Evolutionary conservation across 2,888 invertebrate genomes (phyloP).

Genomic region (Tetramorium bicarinatum): DNA sequence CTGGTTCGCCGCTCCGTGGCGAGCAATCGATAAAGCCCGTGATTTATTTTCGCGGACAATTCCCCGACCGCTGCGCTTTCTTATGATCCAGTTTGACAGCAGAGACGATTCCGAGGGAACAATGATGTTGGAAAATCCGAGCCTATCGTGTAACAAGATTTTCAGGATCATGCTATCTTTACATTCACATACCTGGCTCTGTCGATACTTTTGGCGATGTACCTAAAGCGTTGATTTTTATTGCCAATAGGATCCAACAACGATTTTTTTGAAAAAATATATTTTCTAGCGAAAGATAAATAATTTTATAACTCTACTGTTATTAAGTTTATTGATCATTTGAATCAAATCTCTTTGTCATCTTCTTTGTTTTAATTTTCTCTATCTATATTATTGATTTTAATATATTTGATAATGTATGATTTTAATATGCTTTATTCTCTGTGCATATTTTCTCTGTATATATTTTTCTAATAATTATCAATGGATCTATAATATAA

Average conservation of each 20-base stretch:
- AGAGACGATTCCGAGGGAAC: conserved; percentile 15
- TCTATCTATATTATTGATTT: not conserved
- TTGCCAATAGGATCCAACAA: not conserved
- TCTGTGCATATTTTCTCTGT: not conserved
- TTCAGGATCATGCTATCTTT: not conserved
- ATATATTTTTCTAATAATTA: not conserved
- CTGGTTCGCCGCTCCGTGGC: conserved; percentile 25
- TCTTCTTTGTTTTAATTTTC: not conserved
- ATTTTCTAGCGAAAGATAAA: not conserved
- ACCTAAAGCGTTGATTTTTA: conserved; percentile 27
- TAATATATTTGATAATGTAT: not conserved
- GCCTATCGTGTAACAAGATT: conserved; percentile 24
- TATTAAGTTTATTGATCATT: not conserved
- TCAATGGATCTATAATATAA: not conserved
- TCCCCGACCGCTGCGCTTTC: conserved; percentile 42
- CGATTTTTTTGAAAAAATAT: not conserved
- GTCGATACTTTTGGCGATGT: not conserved
- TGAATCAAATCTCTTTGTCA: not conserved
- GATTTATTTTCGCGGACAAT: conserved; percentile 67
- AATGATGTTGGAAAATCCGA: conserved; percentile 18
- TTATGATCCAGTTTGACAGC: conserved; percentile 41
- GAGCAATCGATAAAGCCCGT: conserved; percentile 72
- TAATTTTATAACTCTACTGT: not conserved
- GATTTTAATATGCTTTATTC: not conserved
- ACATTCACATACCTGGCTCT: not conserved